Base-by-base conservation (phyloP, 2,113 vertebrate genomes). In the Taurulus bubalis region DNA sequence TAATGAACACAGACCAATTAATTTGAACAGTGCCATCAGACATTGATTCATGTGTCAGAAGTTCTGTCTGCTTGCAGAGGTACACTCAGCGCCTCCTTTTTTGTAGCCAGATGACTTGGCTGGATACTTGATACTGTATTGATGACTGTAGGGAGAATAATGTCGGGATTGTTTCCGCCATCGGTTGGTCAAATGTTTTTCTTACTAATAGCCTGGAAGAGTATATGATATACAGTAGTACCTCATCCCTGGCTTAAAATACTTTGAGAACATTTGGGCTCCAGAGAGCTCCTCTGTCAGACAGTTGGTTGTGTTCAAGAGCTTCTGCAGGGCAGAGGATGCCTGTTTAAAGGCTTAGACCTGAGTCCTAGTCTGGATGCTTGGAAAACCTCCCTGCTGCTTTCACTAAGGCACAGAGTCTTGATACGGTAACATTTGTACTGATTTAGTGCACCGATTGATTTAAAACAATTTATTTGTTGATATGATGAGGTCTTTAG, bases 11-110 rank as follows among this genome's bases (percentile, higher is more conserved):
- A 45, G 64, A 75, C 40, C 72, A 47, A 47, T 71, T 45, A n/a
- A 69, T 34, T 26, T 71, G 36, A 86, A 60, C 71, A n/a, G 8
- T 26, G 56, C 70, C 75, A 71, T 60, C 80, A 73, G 71, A 71
- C 38, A 12, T 72, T 1, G 28, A 82, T 62, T 75, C 7, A 42
- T 16, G 49, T 75, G 24, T 80, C 47, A 24, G 68, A 55, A 38
- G 79, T 49, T 66, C 60, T 80, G 68, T 70, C 82, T 28, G 32
- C 59, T 53, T 55, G 77, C 42, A 63, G 70, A 60, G 26, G 22
- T 73, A 58, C 4, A n/a, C 1, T 55, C 32, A n/a, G 20, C 20
- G 2, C 58, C 45, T 55, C 49, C 10, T 49, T 1, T 30, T n/a
- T 2, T 28, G 53, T 14, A 40, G 69, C 47, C 60, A 32, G 28